phyloP scores from a whole-genome alignment of 2,888 invertebrate species.

The Cerastis rubricosa region DNA sequence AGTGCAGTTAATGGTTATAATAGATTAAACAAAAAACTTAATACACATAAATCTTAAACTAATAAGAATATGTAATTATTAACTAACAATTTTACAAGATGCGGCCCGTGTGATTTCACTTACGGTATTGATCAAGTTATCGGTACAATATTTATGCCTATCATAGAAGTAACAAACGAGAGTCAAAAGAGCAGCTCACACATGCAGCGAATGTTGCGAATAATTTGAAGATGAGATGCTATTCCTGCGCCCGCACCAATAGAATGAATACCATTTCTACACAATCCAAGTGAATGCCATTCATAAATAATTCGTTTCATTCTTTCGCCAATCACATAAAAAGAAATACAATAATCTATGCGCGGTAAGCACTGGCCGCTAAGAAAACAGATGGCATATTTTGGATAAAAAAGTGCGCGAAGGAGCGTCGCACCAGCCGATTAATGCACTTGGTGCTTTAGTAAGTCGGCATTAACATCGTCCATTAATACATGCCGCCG shows the following conservation, averaged over 20 bases:
- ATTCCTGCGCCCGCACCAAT: slow-evolving; percentile 17
- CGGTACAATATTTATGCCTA: background rate
- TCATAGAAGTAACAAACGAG: background rate
- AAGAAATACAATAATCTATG: slow-evolving; percentile 22
- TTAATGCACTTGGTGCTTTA: slow-evolving; percentile 49
- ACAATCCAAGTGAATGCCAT: slow-evolving; percentile 28
- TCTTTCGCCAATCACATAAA: slow-evolving; percentile 28
- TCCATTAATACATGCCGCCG: slow-evolving; percentile 49
- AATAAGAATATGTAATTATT: too few relatives aligned
- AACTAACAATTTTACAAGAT: too few relatives aligned
- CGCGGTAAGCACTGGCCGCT: background rate
- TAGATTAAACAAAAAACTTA: too few relatives aligned
- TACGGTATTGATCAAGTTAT: background rate
- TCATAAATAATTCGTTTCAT: slow-evolving; percentile 40
- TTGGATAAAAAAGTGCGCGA: slow-evolving; percentile 37
- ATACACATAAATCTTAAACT: too few relatives aligned
- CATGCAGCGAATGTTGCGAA: background rate
- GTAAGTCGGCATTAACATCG: slow-evolving; percentile 35
- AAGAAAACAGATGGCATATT: slow-evolving; percentile 48
- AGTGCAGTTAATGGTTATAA: too few relatives aligned
- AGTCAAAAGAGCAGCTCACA: background rate
- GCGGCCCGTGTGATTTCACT: too few relatives aligned
- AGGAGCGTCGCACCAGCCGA: slow-evolving; percentile 14
- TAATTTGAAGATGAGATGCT: slow-evolving; percentile 3
- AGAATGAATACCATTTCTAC: slow-evolving; percentile 27